Evolutionary conservation across 2,888 invertebrate genomes (phyloP).

Genomic region (Adineta ricciae): DNA sequence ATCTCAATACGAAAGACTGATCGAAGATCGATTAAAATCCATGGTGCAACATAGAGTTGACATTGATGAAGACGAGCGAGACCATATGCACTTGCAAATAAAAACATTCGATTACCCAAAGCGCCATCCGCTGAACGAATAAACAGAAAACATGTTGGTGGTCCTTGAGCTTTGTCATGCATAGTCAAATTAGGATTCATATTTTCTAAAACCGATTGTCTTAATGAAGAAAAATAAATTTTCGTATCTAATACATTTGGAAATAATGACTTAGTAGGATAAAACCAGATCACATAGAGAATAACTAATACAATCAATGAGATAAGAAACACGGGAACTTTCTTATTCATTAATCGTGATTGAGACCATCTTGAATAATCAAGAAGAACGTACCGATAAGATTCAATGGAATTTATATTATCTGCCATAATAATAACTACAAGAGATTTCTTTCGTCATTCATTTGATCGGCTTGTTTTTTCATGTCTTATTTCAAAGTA

Average conservation of each 20-base stretch:
- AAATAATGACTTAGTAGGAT: not conserved
- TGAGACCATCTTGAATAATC: not conserved
- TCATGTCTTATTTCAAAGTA: too few relatives aligned
- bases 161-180: not conserved
- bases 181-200: not conserved
- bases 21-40: not conserved
- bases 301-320: not conserved
- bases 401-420: too few relatives aligned
- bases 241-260: not conserved
- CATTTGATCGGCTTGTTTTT: too few relatives aligned
- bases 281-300: not conserved
- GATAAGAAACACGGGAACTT: not conserved
- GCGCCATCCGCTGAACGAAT: not conserved
- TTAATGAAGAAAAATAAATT: not conserved
- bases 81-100: conserved; percentile 12
- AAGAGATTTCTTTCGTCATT: too few relatives aligned
- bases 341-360: not conserved
- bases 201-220: not conserved
- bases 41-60: not conserved
- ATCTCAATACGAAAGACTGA: not conserved
- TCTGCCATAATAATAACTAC: too few relatives aligned
- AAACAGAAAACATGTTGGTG: not conserved
- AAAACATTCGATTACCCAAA: conserved; percentile 8
- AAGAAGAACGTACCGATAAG: too few relatives aligned
- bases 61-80: conserved; percentile 8